These are phyloP conservation scores for Eptesicus fuscus DNA, from an alignment of 2,113 vertebrate species.

Conservation along the genomic window DNA sequence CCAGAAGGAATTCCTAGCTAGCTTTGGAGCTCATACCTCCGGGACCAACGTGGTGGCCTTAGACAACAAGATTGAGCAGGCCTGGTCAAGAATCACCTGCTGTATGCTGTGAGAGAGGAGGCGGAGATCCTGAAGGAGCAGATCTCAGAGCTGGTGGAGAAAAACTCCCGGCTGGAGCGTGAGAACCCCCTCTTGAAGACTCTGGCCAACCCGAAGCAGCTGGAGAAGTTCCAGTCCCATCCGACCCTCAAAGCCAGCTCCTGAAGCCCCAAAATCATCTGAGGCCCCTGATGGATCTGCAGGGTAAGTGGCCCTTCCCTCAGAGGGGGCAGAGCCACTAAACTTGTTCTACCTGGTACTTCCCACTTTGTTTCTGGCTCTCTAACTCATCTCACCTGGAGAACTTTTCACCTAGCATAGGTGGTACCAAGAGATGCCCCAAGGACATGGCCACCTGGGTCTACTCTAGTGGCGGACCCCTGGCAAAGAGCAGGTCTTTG, in stretches of 20 bases:
- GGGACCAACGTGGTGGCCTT: conserved; percentile 98
- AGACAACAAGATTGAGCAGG: conserved; percentile 99
- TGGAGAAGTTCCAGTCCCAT: conserved; percentile 95
- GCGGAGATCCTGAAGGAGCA: conserved; percentile 98
- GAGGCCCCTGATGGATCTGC: conserved; percentile 87
- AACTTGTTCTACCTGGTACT: conserved; percentile 93
- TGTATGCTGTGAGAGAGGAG: conserved; percentile 97
- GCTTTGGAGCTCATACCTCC: conserved; percentile 84
- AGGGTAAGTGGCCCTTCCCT: conserved; percentile 96
- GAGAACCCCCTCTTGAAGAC: conserved; percentile 98
- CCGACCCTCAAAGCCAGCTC: conserved; percentile 83
- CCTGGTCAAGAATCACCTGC: conserved; percentile 98
- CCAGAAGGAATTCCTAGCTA: conserved; percentile 35
- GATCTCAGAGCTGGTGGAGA: conserved; percentile 98
- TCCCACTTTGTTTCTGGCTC: conserved; percentile 82
- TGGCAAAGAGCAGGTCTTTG: conserved; percentile 76
- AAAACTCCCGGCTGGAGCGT: conserved; percentile 96
- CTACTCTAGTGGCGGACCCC: conserved; percentile 73
- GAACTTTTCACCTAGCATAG: conserved; percentile 79
- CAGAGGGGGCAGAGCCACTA: conserved; percentile 98
- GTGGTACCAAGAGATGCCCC: conserved; percentile 72
- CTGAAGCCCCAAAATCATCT: conserved; percentile 58
- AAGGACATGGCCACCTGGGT: conserved; percentile 71
- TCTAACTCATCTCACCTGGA: conserved; percentile 82
- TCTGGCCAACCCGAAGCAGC: conserved; percentile 95